Conservation (phyloP, 2,888 invertebrate species). For the Stramonita haemastoma region DNA sequence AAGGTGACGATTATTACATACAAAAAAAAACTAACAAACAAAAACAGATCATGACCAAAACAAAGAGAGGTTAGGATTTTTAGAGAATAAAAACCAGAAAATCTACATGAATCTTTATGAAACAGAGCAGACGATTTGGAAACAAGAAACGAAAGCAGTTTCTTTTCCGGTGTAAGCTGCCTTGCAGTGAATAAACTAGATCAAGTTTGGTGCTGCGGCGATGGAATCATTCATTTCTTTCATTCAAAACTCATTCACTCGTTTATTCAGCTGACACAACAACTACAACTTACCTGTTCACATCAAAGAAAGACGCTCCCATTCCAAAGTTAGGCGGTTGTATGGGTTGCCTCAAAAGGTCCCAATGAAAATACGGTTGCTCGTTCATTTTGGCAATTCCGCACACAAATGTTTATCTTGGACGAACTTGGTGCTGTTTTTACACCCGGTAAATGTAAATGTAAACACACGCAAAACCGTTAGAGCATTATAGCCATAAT, state of each 20-base stretch:
- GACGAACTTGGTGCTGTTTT: not conserved
- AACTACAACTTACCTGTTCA: constrained; percentile 60
- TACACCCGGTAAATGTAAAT: not conserved
- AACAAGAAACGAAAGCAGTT: too few species aligned
- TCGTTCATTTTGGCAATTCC: constrained; percentile 62
- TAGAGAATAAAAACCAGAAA: too few species aligned
- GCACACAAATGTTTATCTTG: not conserved
- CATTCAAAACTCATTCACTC: too few species aligned
- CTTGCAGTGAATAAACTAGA: not conserved
- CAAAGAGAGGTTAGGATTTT: too few species aligned
- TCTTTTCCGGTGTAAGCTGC: too few species aligned
- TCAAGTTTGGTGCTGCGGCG: not conserved
- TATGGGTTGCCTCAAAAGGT: constrained; percentile 67
- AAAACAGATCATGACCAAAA: too few species aligned
- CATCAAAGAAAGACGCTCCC: constrained; percentile 69
- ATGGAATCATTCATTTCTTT: too few species aligned
- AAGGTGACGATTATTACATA: too few species aligned
- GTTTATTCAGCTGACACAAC: not conserved
- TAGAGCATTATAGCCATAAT: too few species aligned
- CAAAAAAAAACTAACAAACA: too few species aligned
- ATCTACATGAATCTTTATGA: too few species aligned
- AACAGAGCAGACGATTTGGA: too few species aligned
- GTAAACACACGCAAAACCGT: not conserved
- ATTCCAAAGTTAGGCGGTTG: constrained; percentile 69
- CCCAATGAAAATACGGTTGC: constrained; percentile 72